These are phyloP conservation scores for Oenanthe melanoleuca DNA, from an alignment of 2,113 vertebrate genomes.

Conservation along the genomic window DNA sequence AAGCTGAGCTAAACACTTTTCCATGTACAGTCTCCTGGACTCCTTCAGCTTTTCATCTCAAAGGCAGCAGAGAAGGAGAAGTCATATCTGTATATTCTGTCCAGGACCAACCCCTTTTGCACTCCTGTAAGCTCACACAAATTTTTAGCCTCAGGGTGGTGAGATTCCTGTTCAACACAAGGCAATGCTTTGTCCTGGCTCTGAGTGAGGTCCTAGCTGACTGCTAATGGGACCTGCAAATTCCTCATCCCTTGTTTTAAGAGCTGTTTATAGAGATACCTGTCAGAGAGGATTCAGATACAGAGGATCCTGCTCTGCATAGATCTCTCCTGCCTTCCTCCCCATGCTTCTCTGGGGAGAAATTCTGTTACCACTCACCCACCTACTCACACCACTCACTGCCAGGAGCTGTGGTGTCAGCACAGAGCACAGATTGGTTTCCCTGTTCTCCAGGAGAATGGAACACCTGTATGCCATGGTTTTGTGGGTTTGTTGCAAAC, in stretches of 20 bases:
- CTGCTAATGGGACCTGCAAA: not conserved
- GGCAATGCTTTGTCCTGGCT: not conserved
- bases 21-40: not conserved
- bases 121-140: not conserved
- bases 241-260: not conserved
- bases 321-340: not conserved
- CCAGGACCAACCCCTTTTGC: not conserved
- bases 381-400: fast-evolving
- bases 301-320: not conserved
- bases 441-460: not conserved
- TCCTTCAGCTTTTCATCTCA: not conserved
- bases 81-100: not conserved
- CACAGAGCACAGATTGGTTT: not conserved
- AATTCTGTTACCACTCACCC: not conserved
- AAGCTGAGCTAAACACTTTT: not conserved
- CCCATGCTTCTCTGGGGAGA: not conserved
- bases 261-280: not conserved
- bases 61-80: not conserved
- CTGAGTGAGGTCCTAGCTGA: not conserved
- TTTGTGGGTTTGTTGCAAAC: not conserved
- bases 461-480: not conserved
- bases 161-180: not conserved
- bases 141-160: not conserved
- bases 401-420: not conserved
- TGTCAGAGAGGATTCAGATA: not conserved